Evolutionary conservation across 2,113 vertebrate genomes (phyloP).

Genomic region (Perccottus glenii): DNA sequence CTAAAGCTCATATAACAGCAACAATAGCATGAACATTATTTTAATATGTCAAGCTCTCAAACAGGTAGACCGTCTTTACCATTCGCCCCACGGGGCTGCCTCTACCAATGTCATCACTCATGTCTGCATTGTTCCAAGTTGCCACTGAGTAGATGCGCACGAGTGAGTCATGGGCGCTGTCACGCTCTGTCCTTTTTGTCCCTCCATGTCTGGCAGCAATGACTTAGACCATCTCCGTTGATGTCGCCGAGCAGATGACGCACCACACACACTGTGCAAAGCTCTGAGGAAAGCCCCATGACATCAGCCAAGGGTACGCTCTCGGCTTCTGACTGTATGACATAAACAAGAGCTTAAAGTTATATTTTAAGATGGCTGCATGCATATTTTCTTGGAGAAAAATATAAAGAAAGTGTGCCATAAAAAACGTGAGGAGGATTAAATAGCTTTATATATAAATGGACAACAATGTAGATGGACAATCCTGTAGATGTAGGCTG

Average conservation of each 20-base stretch:
- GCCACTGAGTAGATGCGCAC: constrained; percentile 21
- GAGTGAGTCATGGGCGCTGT: constrained; percentile 55
- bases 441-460: too few species aligned
- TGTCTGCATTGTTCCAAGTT: constrained; percentile 32
- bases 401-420: neutral
- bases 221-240: constrained; percentile 42
- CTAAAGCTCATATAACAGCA: neutral
- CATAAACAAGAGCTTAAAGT: constrained; percentile 36
- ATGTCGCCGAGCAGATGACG: constrained; percentile 12
- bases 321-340: constrained; percentile 6
- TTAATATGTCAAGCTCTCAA: neutral
- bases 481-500: too few species aligned
- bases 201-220: constrained; percentile 45
- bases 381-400: neutral
- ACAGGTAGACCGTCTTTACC: constrained; percentile 11
- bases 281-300: constrained; percentile 33
- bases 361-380: constrained; percentile 23
- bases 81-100: constrained; percentile 16
- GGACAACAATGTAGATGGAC: too few species aligned
- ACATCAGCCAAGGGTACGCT: constrained; percentile 17
- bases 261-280: constrained; percentile 2
- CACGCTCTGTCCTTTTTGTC: constrained; percentile 31
- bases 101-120: constrained; percentile 27
- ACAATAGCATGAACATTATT: neutral
- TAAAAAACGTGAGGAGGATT: too few species aligned